Conservation (phyloP, 2,113 vertebrate genomes). For the Brachyistius frenatus region DNA sequence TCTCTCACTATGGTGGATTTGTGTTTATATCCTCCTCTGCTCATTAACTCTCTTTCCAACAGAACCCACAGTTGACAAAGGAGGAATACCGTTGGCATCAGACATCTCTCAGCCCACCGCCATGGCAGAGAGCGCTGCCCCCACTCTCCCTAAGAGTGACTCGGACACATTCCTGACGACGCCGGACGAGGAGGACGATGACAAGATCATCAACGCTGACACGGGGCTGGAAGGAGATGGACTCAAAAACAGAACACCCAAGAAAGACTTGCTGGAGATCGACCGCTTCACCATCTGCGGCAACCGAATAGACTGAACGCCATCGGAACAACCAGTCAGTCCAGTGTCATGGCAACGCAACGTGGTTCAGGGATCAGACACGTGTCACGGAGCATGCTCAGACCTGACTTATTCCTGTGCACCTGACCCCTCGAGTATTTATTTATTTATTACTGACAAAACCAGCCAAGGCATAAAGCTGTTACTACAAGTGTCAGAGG, state of each 20-base stretch:
- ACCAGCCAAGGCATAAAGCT: slow-evolving; percentile 73
- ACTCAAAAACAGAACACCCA: slow-evolving; percentile 88
- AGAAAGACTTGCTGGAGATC: slow-evolving; percentile 97
- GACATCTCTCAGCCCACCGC: slow-evolving; percentile 85
- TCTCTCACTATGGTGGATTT: not conserved
- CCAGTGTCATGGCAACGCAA: slow-evolving; percentile 43
- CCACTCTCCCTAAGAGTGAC: slow-evolving; percentile 89
- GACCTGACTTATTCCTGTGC: slow-evolving; percentile 54
- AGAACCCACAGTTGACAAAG: slow-evolving; percentile 80
- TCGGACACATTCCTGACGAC: slow-evolving; percentile 96
- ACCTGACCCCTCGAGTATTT: slow-evolving; percentile 75
- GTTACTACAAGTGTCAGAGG: slow-evolving; percentile 54
- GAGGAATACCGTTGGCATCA: slow-evolving; percentile 80
- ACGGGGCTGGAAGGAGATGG: slow-evolving; percentile 86
- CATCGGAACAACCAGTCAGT: not conserved
- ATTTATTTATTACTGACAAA: slow-evolving; percentile 82
- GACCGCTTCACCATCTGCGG: slow-evolving; percentile 99
- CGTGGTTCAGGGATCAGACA: slow-evolving; percentile 68
- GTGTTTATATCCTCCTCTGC: not conserved
- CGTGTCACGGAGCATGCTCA: slow-evolving; percentile 58
- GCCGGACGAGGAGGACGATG: slow-evolving; percentile 94
- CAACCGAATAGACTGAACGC: slow-evolving; percentile 94
- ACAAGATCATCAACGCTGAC: slow-evolving; percentile 79
- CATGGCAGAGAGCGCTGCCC: slow-evolving; percentile 80
- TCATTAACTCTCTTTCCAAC: slow-evolving; percentile 64